Evolutionary conservation across 2,888 invertebrate genomes (phyloP).

Genomic region (Chloroclysta siterata): DNA sequence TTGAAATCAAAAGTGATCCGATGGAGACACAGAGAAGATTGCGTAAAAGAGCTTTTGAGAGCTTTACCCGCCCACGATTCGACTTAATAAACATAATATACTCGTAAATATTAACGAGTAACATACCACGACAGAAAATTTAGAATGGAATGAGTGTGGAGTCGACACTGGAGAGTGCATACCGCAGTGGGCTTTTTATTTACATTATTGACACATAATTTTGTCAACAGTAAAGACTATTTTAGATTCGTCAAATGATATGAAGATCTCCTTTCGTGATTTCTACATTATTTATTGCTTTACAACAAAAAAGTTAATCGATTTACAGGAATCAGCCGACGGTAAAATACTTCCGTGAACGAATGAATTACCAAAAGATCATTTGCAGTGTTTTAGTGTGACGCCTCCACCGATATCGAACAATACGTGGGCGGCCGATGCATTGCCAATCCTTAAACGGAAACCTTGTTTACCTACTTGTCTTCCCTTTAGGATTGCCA

Average conservation of each 20-base stretch:
- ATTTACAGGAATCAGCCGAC: constrained; percentile 58
- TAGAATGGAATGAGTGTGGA: constrained; percentile 16
- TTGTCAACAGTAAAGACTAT: not conserved
- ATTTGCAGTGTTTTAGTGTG: constrained; percentile 72
- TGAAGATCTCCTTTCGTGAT: constrained; percentile 6
- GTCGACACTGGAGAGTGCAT: constrained; percentile 12
- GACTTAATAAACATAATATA: constrained; percentile 34
- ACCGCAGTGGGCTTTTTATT: constrained; percentile 2
- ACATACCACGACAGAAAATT: constrained; percentile 22
- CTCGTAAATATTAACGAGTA: constrained; percentile 26
- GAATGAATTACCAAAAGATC: constrained; percentile 71
- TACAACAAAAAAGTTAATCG: constrained; percentile 35
- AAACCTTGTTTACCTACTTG: constrained; percentile 77
- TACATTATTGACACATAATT: not conserved
- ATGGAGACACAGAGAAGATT: constrained; percentile 60
- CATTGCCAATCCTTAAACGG: constrained; percentile 76
- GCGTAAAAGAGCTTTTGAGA: constrained; percentile 50
- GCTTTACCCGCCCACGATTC: constrained; percentile 33
- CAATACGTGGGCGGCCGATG: constrained; percentile 78
- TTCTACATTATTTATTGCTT: constrained; percentile 16
- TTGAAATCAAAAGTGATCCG: constrained; percentile 79
- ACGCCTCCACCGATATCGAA: constrained; percentile 72
- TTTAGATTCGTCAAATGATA: constrained; percentile 7
- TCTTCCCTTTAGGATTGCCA: constrained; percentile 74
- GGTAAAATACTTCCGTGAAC: constrained; percentile 76